Base-by-base conservation (phyloP, 2,797 vertebrate genomes). In the Rhinogobio ventralis region DNA sequence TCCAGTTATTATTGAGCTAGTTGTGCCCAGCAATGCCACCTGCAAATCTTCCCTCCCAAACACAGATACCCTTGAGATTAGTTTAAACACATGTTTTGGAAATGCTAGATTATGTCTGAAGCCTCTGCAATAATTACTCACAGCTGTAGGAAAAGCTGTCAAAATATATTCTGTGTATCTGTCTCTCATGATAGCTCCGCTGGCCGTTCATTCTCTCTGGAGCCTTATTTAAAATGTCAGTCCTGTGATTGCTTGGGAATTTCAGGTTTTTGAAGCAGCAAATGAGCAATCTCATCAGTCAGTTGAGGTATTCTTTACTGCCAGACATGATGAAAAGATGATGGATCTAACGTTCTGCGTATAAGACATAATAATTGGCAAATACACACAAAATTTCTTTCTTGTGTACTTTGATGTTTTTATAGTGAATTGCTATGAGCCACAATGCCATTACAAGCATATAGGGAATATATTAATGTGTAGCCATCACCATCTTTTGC, bases 141-240 rank as follows among this genome's bases (percentile, higher is more conserved):
- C 68, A 85, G 67, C 46, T 81, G 79, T 11, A 68, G 45, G 72
- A 83, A 46, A 87, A 81, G 20, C 33, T 80, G 36, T 62, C 28
- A 87, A 86, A 90, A 90, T 25, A 84, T 89, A 87, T 86, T 81
- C 81, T 19, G 51, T 36, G n/a, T 71, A 10, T 73, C 46, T 77
- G 73, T 71, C n/a, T 49, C 73, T 19, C 19, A 5, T 60, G 45
- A 33, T 73, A 81, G 74, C 76, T 68, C 51, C 55, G 23, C 60
- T 69, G 79, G 67, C 68, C 46, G 36, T 51, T 71, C 39, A 42
- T 83, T 84, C 76, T 74, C 64, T 75, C 60, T 87, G 23, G 69
- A 77, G 78, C 60, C 36, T 87, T 72, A 81, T 81, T 87, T 78
- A 81, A 68, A 53, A 84, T 30, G 74, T 57, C 68, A 28, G 42